Evolutionary conservation across 2,113 vertebrate genomes (phyloP).

Genomic region (Pogona vitticeps): DNA sequence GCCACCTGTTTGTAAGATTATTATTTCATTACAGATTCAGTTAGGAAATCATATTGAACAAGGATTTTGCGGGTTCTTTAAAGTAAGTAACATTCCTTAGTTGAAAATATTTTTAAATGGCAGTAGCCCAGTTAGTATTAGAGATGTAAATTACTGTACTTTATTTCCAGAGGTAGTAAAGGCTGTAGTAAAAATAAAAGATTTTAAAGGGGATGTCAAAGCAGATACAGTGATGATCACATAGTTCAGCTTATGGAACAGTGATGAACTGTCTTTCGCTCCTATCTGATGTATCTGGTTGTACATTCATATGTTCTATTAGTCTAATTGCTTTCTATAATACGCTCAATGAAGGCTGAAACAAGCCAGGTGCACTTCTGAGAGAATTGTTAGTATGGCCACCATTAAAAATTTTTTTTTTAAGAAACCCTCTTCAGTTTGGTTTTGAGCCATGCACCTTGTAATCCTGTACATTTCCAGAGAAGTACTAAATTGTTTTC

Average conservation of each 20-base stretch:
- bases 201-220: not conserved
- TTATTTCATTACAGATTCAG: not conserved
- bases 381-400: too few species aligned
- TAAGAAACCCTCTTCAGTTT: too few species aligned
- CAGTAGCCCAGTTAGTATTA: too few species aligned
- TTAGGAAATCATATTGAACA: constrained; percentile 5
- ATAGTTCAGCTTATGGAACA: constrained; percentile 86
- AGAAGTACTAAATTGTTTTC: too few species aligned
- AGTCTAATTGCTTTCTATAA: too few species aligned
- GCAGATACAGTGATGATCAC: constrained; percentile 80
- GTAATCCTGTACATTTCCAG: not conserved
- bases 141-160: too few species aligned
- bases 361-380: not conserved
- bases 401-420: too few species aligned
- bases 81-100: not conserved
- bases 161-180: too few species aligned
- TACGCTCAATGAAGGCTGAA: not conserved
- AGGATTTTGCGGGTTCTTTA: not conserved
- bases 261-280: constrained; percentile 87
- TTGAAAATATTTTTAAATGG: not conserved
- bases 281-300: constrained; percentile 80
- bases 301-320: not conserved
- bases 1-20: not conserved
- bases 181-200: not conserved
- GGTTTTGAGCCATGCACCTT: too few species aligned